Evolutionary conservation across 2,888 invertebrate species (phyloP), one percentile per base, ranked within the genome.

Genomic region (Augochlorella aurata): DNA sequence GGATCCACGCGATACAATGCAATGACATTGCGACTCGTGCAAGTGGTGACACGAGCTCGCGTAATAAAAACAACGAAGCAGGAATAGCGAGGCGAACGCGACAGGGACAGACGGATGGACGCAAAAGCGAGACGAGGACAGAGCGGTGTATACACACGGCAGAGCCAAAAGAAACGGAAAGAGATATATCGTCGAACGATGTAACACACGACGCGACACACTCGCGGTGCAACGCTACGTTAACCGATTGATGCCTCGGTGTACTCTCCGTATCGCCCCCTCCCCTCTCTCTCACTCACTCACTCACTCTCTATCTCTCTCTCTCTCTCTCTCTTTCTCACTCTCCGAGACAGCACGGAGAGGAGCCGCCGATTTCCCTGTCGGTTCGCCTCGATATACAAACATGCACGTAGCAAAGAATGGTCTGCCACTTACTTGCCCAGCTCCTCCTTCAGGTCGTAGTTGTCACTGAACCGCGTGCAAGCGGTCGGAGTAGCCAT

Each of bases 401-500:
- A 24, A 58, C 58, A 16, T 58, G 58, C 24, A 58, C 24, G 16
- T 2, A 47, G 7, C 29, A 63, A 18, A 63, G 18, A 63, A 38
- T 2, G 14, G 14, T 24, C 14, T 38, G 7, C 74, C 77, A 97
- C 98, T 97, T 95, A 98, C 98, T 99, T 99, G 95, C 99, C 99
- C 94, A 99, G 96, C 96, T 99, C 99, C 95, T 99, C 99, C 95
- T 99, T 99, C 91, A 99, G 96, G 94, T 99, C 99, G 95, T 99
- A 99, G 95, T 99, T 99, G 95, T 99, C 99, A 95, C 98, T 99
- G 95, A 99, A 99, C 94, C 99, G 97, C 94, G 98, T 99, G 95
- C 98, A 97, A 95, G 97, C 96, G 94, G 97, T 96, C 94, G 97
- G 97, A 94, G 97, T 97, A 95, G 97, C 96, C 97, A 98, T 97